A percentile compares a stretch with the other conserved stretches of the same genome.
Conservation (phyloP, 2,888 invertebrate species). For the Copidosoma aretas region DNA sequence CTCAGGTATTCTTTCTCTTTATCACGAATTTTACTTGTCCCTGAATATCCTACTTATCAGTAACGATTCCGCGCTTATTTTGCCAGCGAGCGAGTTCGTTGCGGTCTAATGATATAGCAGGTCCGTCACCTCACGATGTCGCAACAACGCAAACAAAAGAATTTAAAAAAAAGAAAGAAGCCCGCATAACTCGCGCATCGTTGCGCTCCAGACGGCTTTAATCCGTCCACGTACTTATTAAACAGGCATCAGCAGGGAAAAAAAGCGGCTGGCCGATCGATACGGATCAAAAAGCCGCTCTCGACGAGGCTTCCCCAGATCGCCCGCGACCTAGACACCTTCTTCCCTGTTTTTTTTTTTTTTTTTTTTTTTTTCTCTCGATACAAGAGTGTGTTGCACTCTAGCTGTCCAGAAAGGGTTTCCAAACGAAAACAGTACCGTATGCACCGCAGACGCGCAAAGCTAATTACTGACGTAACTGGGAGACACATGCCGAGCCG, state of each 20-base stretch:
- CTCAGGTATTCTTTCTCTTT: too few species aligned
- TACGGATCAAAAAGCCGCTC: constrained; percentile 16
- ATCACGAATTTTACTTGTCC: too few species aligned
- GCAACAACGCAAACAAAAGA: background rate
- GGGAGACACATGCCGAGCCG: background rate
- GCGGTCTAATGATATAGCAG: background rate
- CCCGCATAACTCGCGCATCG: constrained; percentile 7
- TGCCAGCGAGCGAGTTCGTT: background rate
- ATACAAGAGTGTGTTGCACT: background rate
- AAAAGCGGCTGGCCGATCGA: constrained; percentile 16
- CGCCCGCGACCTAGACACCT: constrained; percentile 30
- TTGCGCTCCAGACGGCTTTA: constrained; percentile 15
- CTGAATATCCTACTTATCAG: too few species aligned
- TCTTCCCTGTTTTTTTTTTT: background rate
- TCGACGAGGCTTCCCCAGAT: constrained; percentile 27
- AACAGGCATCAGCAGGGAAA: background rate
- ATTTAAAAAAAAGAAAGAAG: background rate
- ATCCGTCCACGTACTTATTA: background rate
- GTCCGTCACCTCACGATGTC: background rate
- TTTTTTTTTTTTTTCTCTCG: too few species aligned
- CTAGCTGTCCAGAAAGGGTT: background rate
- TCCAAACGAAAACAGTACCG: background rate
- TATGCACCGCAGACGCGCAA: constrained; percentile 10
- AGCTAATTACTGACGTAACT: constrained; percentile 26
- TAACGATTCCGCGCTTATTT: background rate